phyloP scores from a whole-genome alignment of 2,797 vertebrate species.

The Zenarchopterus dispar region DNA sequence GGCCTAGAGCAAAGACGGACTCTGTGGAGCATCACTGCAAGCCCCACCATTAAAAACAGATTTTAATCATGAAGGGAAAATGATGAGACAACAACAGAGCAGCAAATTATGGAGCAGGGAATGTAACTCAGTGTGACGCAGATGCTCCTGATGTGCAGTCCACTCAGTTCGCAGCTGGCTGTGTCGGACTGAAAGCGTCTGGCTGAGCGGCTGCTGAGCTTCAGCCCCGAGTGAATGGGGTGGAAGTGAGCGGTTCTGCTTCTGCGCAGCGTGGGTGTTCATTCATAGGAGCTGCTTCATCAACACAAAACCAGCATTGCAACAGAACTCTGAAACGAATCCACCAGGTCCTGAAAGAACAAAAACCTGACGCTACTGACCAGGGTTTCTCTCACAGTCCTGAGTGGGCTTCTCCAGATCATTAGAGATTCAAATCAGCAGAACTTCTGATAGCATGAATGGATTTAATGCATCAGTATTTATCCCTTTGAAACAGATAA shows the following conservation, averaged over 20 bases:
- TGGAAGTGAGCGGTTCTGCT: background rate
- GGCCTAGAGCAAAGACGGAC: background rate
- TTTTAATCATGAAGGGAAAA: slow-evolving; percentile 23
- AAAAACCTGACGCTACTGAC: no score
- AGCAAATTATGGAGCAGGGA: slow-evolving; percentile 42
- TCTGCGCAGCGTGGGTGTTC: background rate
- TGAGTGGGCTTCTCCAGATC: no score
- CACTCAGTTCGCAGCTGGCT: no score
- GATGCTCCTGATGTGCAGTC: slow-evolving; percentile 33
- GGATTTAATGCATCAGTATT: no score
- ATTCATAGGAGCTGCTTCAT: slow-evolving; percentile 5
- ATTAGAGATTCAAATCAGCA: no score
- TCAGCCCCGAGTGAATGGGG: slow-evolving; percentile 1
- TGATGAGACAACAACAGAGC: slow-evolving; percentile 10
- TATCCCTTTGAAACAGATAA: no score
- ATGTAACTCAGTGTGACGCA: slow-evolving; percentile 25
- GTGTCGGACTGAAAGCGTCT: background rate
- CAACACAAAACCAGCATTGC: slow-evolving; percentile 3
- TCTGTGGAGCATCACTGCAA: background rate
- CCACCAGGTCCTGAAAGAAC: background rate
- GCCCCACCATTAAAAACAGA: background rate
- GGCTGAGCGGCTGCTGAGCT: background rate
- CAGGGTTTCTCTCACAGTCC: no score
- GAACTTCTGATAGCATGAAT: no score
- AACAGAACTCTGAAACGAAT: background rate